These are phyloP conservation scores for Nanorana parkeri DNA, from an alignment of 2,113 vertebrate genomes.

Conservation along the genomic window DNA sequence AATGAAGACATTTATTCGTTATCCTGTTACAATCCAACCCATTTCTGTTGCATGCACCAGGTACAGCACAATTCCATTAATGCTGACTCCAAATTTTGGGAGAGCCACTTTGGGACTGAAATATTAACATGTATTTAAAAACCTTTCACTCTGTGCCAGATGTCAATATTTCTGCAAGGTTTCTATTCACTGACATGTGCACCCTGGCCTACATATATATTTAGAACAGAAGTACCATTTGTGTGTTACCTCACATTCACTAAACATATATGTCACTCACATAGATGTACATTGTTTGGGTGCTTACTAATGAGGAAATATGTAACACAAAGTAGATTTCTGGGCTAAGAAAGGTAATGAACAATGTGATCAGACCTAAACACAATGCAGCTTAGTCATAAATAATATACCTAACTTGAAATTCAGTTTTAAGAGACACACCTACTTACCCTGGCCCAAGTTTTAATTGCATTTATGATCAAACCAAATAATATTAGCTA, in stretches of 20 bases:
- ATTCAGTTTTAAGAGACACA: constrained; percentile 40
- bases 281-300: constrained; percentile 7
- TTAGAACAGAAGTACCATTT: constrained; percentile 35
- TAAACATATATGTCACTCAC: constrained; percentile 36
- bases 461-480: constrained; percentile 30
- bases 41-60: neutral
- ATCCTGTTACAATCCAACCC: neutral
- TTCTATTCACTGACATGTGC: constrained; percentile 1
- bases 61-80: neutral
- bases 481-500: constrained; percentile 28
- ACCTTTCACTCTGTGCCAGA: constrained; percentile 8
- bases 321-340: constrained; percentile 32
- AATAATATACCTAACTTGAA: constrained; percentile 27
- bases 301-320: constrained; percentile 8
- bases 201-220: constrained; percentile 15
- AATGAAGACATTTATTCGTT: neutral
- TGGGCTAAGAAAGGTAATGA: neutral
- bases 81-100: constrained; percentile 8
- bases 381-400: constrained; percentile 36
- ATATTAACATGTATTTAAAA: constrained; percentile 24
- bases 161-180: constrained; percentile 25
- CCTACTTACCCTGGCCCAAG: constrained; percentile 40
- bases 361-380: constrained; percentile 8
- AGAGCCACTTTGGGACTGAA: constrained; percentile 9
- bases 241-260: constrained; percentile 9